Percentiles rank a stretch among this genome's conserved stretches.
These are phyloP conservation scores for Euphonia xanthogaster DNA, from an alignment of 2,797 vertebrate genomes.

Conservation along the genomic window DNA sequence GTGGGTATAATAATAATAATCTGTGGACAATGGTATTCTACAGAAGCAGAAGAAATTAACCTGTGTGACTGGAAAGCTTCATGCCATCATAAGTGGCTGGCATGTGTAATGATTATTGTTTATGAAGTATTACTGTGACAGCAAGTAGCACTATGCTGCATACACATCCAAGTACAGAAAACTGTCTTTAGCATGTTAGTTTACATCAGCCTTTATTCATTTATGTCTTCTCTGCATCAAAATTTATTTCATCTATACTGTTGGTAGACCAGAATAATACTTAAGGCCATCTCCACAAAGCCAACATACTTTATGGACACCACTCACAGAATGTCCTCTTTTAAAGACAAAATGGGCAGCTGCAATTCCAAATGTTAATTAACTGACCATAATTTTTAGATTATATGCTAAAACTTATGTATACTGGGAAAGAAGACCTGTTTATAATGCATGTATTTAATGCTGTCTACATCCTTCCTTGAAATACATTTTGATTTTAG, in stretches of 20 bases:
- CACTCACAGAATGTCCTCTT: neutral
- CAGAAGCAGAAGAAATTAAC: neutral
- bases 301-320: neutral
- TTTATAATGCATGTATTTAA: neutral
- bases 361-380: neutral
- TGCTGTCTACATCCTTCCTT: neutral
- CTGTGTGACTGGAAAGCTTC: neutral
- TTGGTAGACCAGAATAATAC: neutral
- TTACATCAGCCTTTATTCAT: neutral
- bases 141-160: neutral
- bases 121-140: neutral
- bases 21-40: neutral
- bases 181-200: neutral
- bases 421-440: neutral
- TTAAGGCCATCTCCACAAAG: neutral
- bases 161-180: neutral
- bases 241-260: neutral
- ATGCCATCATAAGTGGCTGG: neutral
- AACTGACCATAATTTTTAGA: neutral
- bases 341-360: neutral
- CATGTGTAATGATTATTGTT: neutral
- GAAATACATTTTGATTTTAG: neutral
- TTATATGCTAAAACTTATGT: neutral
- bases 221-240: neutral
- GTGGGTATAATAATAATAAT: neutral